Evolutionary conservation across 35 echinoderm and acorn worm genomes (phyloP).

Genomic region (Hemicentrotus pulcherrimus): DNA sequence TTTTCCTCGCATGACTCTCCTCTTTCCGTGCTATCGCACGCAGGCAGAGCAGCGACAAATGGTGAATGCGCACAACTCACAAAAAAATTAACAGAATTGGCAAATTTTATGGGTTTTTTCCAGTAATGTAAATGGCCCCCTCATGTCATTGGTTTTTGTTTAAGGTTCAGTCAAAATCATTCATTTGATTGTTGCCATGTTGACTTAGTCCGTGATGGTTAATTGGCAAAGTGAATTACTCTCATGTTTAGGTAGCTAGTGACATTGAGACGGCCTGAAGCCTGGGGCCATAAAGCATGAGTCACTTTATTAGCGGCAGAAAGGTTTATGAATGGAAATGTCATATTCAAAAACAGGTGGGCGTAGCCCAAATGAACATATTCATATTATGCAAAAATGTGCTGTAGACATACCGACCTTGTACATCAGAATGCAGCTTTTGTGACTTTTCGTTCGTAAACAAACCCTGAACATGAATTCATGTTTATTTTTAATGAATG

Average conservation of each 20-base stretch:
- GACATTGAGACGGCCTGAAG: neutral
- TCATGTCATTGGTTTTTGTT: neutral
- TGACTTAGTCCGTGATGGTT: neutral
- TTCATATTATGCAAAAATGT: neutral
- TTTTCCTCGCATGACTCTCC: too few relatives aligned
- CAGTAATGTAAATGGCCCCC: too few relatives aligned
- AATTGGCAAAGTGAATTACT: slow-evolving; percentile 4
- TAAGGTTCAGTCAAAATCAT: neutral
- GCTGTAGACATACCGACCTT: too few relatives aligned
- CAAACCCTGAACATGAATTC: too few relatives aligned
- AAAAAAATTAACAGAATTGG: too few relatives aligned
- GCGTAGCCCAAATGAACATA: neutral
- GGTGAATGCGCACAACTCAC: too few relatives aligned
- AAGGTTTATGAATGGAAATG: slow-evolving; percentile 19
- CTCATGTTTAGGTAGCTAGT: neutral
- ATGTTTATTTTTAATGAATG: too few relatives aligned
- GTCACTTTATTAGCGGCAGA: neutral
- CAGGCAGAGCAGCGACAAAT: too few relatives aligned
- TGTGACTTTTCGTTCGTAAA: too few relatives aligned
- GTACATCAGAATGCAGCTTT: too few relatives aligned
- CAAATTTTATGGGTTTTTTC: too few relatives aligned
- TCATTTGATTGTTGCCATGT: neutral
- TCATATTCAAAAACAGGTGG: neutral
- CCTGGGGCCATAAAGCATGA: neutral
- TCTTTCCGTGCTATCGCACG: too few relatives aligned